Base-by-base conservation (phyloP, 2,113 vertebrate genomes). In the Perognathus longimembris region DNA sequence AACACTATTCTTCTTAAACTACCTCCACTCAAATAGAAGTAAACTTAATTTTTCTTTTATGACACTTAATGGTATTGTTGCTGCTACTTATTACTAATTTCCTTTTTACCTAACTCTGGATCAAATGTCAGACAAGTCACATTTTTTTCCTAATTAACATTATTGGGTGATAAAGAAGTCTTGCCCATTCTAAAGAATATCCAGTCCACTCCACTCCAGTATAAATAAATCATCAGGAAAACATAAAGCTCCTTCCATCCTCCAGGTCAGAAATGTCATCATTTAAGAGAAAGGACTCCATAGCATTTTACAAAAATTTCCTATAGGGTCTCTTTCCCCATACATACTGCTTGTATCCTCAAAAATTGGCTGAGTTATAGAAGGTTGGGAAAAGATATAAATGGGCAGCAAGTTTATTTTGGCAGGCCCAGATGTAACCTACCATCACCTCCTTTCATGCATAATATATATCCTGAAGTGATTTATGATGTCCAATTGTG, bases 131-230 rank as follows among this genome's bases (percentile, higher is more conserved):
- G 8, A 45, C 21, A 38, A 7, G 28, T 64, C 78, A 28, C 32
- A 63, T 21, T 75, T 70, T 81, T 77, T 73, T 71, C 87, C 71
- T 92, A 71, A 69, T 77, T 26, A 17, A 66, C 66, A 15, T 82
- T 57, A 57, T 86, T 57, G 45, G 30, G 42, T 82, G 38, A 71
- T 42, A 73, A 42, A 81, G 54, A 54, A 61, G 6, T 77, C 81
- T 85, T 24, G 5, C 67, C 42, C 45, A 32, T 89, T 89, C 42
- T 82, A 89, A 82, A 67, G 28, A 38, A 9, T 34, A 89, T 50
- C 3, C 15, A 14, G 4, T 40, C 30, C 28, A 21, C 42, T 42
- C 20, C 22, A 91, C 0, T 67, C 5, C 34, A 38, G 36, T 38
- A 12, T 63, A 26, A 69, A 94, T 5, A 10, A 66, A 78, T 77